Base-by-base conservation (phyloP, 1,140 invertebrate species). In the Arctopsyche grandis region DNA sequence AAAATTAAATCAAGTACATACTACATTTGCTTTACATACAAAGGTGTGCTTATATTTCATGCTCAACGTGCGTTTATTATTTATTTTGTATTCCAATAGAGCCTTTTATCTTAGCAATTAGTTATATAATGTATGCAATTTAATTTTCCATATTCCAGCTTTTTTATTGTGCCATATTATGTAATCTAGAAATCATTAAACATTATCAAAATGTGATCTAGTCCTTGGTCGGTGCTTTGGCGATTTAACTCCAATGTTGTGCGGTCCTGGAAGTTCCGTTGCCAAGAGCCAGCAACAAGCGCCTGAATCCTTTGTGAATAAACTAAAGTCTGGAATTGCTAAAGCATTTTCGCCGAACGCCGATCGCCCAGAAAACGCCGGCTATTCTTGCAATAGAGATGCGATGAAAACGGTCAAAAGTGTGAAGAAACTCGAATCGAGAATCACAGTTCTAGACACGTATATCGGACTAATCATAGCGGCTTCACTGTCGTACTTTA, bases 221-320 rank as follows among this genome's bases (percentile, higher is more conserved):
- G 88, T 88, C 82, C 83, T 89, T 83, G 85, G 81, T 80, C 86
- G 88, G 81, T 89, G 88, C 84, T 85, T 89, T 84, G 86, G 86
- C 60, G 87, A 88, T 83, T 84, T 88, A 77, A 85, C 85, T 21
- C 84, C 84, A 56, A 81, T 88, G 79, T 78, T 77, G 56, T 84
- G 84, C 83, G 24, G 24, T 26, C 19, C 56, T 1, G 26, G 24
- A 26, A 84, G 1, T 0, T 60, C 56, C 9, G 7, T 52, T 10
- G 12, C 48, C 48, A 4, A 5, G 0, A n/a, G 14, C 9, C 0
- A 66, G 4, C 63, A 66, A 29, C 4, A 5, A 66, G 0, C 63
- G 4, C 16, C 48, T 1, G 4, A 1, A 16, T 5, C 48, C 3
- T 52, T 16, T 5, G 26, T 24, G 14, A 0, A 66, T 26, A 29